Evolutionary conservation across 2,113 vertebrate genomes (phyloP), one percentile per base, ranked within the genome.

Genomic region (Numida meleagris): DNA sequence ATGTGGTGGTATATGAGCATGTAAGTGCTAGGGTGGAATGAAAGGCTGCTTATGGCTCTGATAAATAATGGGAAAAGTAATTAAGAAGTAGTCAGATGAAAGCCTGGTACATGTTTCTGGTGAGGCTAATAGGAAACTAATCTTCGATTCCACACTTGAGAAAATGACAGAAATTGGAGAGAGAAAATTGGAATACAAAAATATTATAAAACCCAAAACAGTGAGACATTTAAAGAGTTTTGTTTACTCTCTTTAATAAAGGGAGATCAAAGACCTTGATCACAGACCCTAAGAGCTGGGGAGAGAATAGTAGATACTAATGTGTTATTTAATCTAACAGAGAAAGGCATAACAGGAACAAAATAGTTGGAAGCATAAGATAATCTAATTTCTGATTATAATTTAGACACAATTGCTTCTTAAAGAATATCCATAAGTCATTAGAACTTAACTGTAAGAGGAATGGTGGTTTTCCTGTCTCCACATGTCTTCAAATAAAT

Each of bases 91-190:
- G 14, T 73, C 34, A 79, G 12, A 18, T 85, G 36, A 85, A 16
- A 88, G 21, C 19, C n/a, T 73, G 10, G 6, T 57, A 17, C 42
- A 73, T 33, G 82, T 27, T 38, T 88, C 9, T 25, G 24, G 4
- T 58, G 58, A 76, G 53, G 45, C 55, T 93, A 89, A 85, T 68
- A 68, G 43, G 66, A 88, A 93, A 85, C 11, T 73, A 89, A 88
- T 85, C 34, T 40, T 82, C 89, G 51, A 73, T 80, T 68, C 67
- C 62, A 80, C 43, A 57, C 57, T 71, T 85, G 46, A 65, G 55
- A 90, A 79, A 90, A 73, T 79, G 31, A 72, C 8, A 42, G 17
- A 65, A 51, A 57, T 31, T 76, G 23, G 43, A 79, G 48, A 65
- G 3, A 13, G 10, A 73, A 73, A 73, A 79, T 17, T 68, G 16